phyloP scores from a whole-genome alignment of 2,113 vertebrate species.

The Triplophysa rosa region DNA sequence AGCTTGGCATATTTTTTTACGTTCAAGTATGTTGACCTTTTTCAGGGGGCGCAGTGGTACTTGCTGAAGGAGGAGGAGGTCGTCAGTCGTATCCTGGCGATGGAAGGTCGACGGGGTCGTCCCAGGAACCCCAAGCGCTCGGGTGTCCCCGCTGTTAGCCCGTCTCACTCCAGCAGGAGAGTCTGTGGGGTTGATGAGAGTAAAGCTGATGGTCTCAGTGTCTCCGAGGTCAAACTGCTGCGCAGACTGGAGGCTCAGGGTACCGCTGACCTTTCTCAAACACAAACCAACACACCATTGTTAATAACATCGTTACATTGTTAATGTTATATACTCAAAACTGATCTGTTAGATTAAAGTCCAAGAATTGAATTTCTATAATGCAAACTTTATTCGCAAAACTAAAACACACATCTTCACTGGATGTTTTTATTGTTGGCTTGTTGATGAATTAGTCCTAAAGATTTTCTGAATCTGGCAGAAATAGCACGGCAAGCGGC shows the following conservation, averaged over 20 bases:
- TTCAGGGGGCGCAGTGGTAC: constrained; percentile 91
- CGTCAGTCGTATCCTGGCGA: constrained; percentile 80
- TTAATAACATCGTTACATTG: neutral
- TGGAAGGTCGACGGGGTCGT: constrained; percentile 87
- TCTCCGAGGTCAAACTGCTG: constrained; percentile 80
- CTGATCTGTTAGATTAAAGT: no score
- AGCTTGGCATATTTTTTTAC: no score
- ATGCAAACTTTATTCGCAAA: no score
- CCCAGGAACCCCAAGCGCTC: constrained; percentile 73
- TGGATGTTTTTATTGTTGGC: neutral
- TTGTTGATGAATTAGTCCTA: neutral
- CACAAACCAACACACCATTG: neutral
- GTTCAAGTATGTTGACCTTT: neutral
- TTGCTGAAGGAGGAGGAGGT: constrained; percentile 87
- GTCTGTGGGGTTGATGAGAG: constrained; percentile 77
- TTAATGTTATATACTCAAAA: no score
- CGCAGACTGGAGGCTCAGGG: constrained; percentile 93
- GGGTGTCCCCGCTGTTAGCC: constrained; percentile 63
- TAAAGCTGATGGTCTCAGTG: constrained; percentile 75
- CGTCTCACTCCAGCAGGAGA: constrained; percentile 66
- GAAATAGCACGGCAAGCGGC: constrained; percentile 95
- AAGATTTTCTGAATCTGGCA: constrained; percentile 58
- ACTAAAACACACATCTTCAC: no score
- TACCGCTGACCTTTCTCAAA: constrained; percentile 50
- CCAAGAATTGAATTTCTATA: no score